Evolutionary conservation across 2,797 vertebrate species (phyloP).

Genomic region (Molossus alvarezi): DNA sequence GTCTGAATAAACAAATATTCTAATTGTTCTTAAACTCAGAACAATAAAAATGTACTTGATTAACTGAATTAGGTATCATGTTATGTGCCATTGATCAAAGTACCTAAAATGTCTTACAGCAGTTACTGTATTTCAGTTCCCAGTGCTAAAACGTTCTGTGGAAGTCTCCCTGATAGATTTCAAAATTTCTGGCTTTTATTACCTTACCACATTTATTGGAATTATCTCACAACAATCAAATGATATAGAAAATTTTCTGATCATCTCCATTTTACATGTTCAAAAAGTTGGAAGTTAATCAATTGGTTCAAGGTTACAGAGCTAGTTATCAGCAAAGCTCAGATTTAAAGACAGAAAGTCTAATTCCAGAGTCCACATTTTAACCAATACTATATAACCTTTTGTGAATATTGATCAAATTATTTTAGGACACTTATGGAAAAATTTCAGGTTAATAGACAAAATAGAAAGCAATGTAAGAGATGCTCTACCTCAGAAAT

Average conservation of each 20-base stretch:
- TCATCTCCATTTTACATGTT: background rate
- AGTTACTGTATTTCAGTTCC: background rate
- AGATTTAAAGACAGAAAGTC: background rate
- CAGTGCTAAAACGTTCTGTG: background rate
- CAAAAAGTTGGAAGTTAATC: slow-evolving; percentile 3
- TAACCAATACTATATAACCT: background rate
- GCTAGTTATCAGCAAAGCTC: background rate
- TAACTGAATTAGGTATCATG: background rate
- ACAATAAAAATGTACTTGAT: background rate
- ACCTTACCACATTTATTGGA: background rate
- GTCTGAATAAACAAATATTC: background rate
- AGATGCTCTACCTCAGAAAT: background rate
- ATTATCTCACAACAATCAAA: background rate
- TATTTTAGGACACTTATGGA: background rate
- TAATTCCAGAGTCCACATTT: background rate
- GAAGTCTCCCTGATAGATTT: no score
- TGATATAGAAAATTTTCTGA: background rate
- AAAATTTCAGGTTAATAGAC: background rate
- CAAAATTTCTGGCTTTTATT: background rate
- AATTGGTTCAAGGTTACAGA: background rate
- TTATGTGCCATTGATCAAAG: background rate
- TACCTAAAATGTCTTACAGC: background rate
- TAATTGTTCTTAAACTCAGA: slow-evolving; percentile 3
- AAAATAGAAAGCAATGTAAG: background rate
- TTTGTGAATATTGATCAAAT: slow-evolving; percentile 24